Conservation (phyloP, 2,888 invertebrate genomes). For the Drosophila eohydei region DNA sequence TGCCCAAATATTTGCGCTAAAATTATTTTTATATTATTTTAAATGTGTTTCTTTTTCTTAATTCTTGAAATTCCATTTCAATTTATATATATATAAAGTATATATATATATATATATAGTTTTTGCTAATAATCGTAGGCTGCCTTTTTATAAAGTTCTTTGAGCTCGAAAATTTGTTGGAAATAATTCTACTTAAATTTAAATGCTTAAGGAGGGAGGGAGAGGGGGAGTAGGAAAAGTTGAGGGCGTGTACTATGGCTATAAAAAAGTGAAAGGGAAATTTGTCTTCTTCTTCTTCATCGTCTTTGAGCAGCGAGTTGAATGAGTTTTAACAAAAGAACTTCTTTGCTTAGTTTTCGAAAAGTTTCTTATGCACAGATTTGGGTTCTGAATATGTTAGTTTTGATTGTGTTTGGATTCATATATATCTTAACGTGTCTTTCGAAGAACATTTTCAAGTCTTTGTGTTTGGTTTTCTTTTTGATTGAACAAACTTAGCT, state of each 20-base stretch:
- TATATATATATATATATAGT: slow-evolving; percentile 29
- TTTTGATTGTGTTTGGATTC: slow-evolving; percentile 47
- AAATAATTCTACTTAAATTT: slow-evolving; percentile 73
- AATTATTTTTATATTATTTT: slow-evolving; percentile 20
- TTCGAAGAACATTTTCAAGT: slow-evolving; percentile 63
- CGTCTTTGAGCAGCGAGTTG: slow-evolving; percentile 33
- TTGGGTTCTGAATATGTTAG: slow-evolving; percentile 41
- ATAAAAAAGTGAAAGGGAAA: not conserved
- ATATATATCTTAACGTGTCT: slow-evolving; percentile 26
- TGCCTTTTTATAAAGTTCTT: slow-evolving; percentile 53
- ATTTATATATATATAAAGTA: slow-evolving; percentile 23
- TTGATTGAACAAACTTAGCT: slow-evolving; percentile 54
- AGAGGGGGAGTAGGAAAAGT: not conserved
- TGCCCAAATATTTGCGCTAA: slow-evolving; percentile 69
- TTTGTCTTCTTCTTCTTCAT: slow-evolving; percentile 5
- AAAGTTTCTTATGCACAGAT: slow-evolving; percentile 12
- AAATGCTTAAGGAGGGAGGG: slow-evolving; percentile 40
- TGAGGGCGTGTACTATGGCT: slow-evolving; percentile 56
- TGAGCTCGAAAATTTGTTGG: slow-evolving; percentile 54
- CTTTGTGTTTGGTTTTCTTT: slow-evolving; percentile 47
- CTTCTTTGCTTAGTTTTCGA: slow-evolving; percentile 4
- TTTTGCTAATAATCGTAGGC: slow-evolving; percentile 60
- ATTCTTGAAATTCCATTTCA: slow-evolving; percentile 73
- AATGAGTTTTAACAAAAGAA: slow-evolving; percentile 17
- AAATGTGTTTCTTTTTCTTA: slow-evolving; percentile 6